A percentile compares a stretch with the other conserved stretches of the same genome.
Evolutionary conservation across 2,888 invertebrate species (phyloP).

Genomic region (Graphium colonna): DNA sequence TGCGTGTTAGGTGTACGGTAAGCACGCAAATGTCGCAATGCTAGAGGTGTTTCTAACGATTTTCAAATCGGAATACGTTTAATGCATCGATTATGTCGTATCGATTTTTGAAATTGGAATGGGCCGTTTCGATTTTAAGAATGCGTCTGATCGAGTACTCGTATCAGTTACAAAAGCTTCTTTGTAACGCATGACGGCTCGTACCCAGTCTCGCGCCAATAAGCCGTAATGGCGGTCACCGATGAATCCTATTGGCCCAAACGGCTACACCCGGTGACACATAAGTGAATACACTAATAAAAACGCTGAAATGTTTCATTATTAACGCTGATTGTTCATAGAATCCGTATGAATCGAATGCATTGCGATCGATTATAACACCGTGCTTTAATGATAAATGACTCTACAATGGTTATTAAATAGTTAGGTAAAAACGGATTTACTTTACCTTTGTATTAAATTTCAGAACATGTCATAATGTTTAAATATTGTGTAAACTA

Average conservation of each 20-base stretch:
- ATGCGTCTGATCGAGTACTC: not conserved
- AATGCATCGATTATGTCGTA: not conserved
- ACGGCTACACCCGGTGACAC: constrained; percentile 45
- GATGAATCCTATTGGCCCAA: constrained; percentile 46
- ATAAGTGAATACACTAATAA: constrained; percentile 54
- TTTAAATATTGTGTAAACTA: too few relatives aligned
- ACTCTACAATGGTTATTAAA: too few relatives aligned
- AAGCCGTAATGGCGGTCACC: constrained; percentile 52
- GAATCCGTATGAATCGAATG: not conserved
- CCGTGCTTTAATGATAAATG: too few relatives aligned
- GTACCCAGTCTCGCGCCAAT: constrained; percentile 48
- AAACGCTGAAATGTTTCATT: constrained; percentile 28
- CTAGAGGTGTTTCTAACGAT: not conserved
- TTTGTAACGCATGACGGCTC: constrained; percentile 47
- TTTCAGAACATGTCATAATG: too few relatives aligned
- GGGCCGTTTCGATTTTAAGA: not conserved
- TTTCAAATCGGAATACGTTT: too few relatives aligned
- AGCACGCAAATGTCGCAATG: not conserved
- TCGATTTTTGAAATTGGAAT: not conserved
- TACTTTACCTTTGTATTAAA: too few relatives aligned
- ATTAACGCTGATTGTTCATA: constrained; percentile 7
- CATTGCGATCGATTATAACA: too few relatives aligned
- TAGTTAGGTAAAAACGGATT: too few relatives aligned
- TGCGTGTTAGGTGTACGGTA: not conserved
- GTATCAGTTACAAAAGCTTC: constrained; percentile 41